phyloP scores from a whole-genome alignment of 2,797 vertebrate genomes.

The Acanthurus tractus region DNA sequence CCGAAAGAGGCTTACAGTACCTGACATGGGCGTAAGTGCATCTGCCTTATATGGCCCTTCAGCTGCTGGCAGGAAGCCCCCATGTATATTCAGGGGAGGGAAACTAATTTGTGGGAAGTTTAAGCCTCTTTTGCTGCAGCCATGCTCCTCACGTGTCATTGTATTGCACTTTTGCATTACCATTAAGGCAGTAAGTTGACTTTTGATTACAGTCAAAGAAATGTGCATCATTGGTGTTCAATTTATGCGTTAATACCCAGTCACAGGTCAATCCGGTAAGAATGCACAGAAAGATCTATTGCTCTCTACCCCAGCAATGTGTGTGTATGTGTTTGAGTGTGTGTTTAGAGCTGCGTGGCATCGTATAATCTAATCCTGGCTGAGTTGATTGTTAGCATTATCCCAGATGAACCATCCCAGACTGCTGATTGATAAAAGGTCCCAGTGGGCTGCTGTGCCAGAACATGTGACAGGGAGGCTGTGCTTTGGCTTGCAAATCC shows the following conservation, averaged over 20 bases:
- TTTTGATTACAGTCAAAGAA: conserved; percentile 21
- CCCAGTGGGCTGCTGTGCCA: conserved; percentile 48
- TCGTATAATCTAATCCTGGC: conserved; percentile 67
- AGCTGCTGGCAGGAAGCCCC: conserved; percentile 39
- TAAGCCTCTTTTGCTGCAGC: conserved; percentile 59
- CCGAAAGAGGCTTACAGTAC: conserved; percentile 64
- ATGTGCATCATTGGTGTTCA: conserved; percentile 24
- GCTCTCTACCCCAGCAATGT: neutral
- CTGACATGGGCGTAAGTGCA: conserved; percentile 52
- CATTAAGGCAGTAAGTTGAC: conserved; percentile 11
- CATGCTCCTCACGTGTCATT: conserved; percentile 30
- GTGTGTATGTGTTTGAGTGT: conserved; percentile 15
- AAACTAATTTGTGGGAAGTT: conserved; percentile 52
- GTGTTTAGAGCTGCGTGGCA: conserved; percentile 26
- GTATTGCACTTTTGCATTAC: conserved; percentile 19
- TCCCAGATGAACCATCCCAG: conserved; percentile 73
- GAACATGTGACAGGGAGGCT: conserved; percentile 70
- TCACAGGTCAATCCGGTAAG: neutral
- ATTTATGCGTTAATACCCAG: conserved; percentile 12
- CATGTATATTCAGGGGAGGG: conserved; percentile 41
- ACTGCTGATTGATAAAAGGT: conserved; percentile 82
- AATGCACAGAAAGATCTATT: conserved; percentile 13
- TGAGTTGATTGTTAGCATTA: conserved; percentile 63
- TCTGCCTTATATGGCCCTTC: conserved; percentile 40
- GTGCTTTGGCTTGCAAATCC: conserved; percentile 54